Conservation (phyloP, 2,113 vertebrate species). For the Calonectris borealis region DNA sequence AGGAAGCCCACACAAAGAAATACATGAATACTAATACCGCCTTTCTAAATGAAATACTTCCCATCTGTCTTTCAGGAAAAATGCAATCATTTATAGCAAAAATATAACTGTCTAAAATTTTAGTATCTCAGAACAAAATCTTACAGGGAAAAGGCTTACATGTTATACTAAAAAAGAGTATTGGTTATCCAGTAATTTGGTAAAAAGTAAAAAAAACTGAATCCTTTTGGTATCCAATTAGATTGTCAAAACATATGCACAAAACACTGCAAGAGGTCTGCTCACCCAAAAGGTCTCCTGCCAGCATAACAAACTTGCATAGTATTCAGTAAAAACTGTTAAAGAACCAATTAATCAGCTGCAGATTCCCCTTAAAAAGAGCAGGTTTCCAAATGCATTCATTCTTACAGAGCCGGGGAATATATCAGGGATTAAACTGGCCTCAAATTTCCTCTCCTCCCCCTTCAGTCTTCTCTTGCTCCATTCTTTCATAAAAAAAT, state of each 20-base stretch:
- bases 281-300: neutral
- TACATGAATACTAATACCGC: constrained; percentile 18
- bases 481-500: neutral
- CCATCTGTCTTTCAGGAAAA: constrained; percentile 23
- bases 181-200: too few relatives aligned
- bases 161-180: neutral
- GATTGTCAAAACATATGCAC: neutral
- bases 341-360: neutral
- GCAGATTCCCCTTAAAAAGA: neutral
- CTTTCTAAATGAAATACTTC: constrained; percentile 20
- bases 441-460: neutral
- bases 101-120: neutral
- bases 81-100: neutral
- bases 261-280: neutral
- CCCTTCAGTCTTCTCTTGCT: neutral
- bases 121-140: neutral
- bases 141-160: neutral
- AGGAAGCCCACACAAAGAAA: constrained; percentile 48
- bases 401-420: neutral
- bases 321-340: neutral
- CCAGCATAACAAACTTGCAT: neutral
- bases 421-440: neutral
- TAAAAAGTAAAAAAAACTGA: neutral
- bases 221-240: neutral
- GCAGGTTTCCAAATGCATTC: neutral